Base-by-base conservation (phyloP, 2,888 invertebrate species). In the Eurytoma californica region DNA sequence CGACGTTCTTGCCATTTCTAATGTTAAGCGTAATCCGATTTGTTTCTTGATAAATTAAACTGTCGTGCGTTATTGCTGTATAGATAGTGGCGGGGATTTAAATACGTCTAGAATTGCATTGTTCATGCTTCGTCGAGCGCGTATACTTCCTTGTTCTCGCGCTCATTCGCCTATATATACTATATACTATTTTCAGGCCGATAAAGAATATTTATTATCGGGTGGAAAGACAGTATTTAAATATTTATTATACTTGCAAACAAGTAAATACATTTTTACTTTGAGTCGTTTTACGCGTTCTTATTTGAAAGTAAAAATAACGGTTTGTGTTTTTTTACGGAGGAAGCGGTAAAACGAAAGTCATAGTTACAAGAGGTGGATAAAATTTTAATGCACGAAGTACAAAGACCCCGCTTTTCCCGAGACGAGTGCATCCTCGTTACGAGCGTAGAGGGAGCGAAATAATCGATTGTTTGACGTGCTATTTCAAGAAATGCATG, bases 381-480 rank as follows among this genome's bases (percentile, higher is more conserved):
- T 60, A 24, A 60, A 24, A 28, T 60, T 57, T 20, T 30, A 24
- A 67, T 24, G 13, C 3, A 20, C 20, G 58, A 16, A 47, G 18
- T 70, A 28, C 72, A 18, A 20, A 63, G 72, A 72, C 63, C 72
- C 20, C 60, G 0, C 30, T 18, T 72, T 61, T 30, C 72, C 61
- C 58, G 69, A 60, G 49, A 7, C 61, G 20, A 57, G 65, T 66
- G 55, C 73, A 73, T 73, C 65, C 57, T 66, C 30, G 63, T n/a
- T 47, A n/a, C 16, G 16, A 3, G 68, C 63, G 65, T 55, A 65
- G 58, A 53, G 24, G 65, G 83, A 83, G 75, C 80, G 82, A 84
- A 83, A 75, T 79, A 82, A 85, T 85, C 85, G 85, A 85, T 85
- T 82, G 79, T 82, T 76, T 69, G 66, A 70, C 78, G 79, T 84